These are phyloP conservation scores for Sebastes elongatus DNA, from an alignment of 2,797 vertebrate genomes.

Conservation along the genomic window DNA sequence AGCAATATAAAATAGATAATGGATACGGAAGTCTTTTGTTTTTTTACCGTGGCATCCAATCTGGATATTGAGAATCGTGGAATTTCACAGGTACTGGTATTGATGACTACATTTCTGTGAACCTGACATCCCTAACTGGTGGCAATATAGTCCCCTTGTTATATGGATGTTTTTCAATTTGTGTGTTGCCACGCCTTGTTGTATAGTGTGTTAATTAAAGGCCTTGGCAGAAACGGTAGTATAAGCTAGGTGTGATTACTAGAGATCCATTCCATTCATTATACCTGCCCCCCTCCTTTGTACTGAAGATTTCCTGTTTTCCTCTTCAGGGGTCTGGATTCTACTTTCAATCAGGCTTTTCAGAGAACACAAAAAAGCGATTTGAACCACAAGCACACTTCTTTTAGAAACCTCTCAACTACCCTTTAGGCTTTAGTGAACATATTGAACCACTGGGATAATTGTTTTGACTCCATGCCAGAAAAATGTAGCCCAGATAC, in stretches of 20 bases:
- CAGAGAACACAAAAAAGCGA: background rate
- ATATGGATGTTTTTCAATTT: slow-evolving; percentile 13
- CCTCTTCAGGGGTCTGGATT: slow-evolving; percentile 5
- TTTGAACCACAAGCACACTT: slow-evolving; percentile 4
- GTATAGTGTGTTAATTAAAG: slow-evolving; percentile 39
- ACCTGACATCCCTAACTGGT: background rate
- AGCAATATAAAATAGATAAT: too few relatives aligned
- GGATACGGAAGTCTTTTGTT: too few relatives aligned
- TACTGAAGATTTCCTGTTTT: slow-evolving; percentile 25
- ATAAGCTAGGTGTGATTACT: slow-evolving; percentile 41
- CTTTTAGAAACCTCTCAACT: background rate
- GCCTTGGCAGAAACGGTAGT: background rate
- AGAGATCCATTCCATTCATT: slow-evolving; percentile 32
- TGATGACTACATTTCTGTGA: background rate
- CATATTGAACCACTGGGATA: slow-evolving; percentile 19
- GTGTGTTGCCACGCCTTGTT: slow-evolving; percentile 11
- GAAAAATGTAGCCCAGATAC: background rate
- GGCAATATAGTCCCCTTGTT: background rate
- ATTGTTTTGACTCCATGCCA: slow-evolving; percentile 24
- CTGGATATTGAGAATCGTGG: too few relatives aligned
- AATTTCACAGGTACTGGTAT: too few relatives aligned
- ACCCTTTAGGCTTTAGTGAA: slow-evolving; percentile 7
- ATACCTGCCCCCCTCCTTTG: background rate
- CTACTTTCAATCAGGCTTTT: slow-evolving; percentile 21
- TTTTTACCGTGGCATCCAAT: too few relatives aligned